Evolutionary conservation across 2,888 invertebrate genomes (phyloP).

Genomic region (Oxyteleia sp.): DNA sequence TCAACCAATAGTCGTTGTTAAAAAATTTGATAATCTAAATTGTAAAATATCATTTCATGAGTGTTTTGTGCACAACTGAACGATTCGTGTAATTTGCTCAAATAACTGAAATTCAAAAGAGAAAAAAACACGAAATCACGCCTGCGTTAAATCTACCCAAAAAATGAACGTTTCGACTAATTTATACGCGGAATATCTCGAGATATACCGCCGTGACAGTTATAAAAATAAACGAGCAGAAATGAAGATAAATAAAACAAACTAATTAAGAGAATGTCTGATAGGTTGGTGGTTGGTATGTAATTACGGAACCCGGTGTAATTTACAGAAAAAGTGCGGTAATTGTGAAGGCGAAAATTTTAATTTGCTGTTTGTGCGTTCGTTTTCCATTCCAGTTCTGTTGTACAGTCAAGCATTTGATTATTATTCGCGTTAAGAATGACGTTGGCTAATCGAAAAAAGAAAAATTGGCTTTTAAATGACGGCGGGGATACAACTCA

Average conservation of each 20-base stretch:
- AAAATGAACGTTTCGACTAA: constrained; percentile 7
- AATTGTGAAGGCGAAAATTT: constrained; percentile 1
- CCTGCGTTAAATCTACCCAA: too few species aligned
- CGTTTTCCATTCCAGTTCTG: not conserved
- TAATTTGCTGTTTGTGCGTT: not conserved
- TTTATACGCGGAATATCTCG: constrained; percentile 5
- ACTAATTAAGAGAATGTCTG: constrained; percentile 17
- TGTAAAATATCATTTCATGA: too few species aligned
- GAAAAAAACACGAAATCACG: too few species aligned
- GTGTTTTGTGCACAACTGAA: too few species aligned
- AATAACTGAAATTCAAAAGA: too few species aligned
- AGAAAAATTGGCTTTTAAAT: constrained; percentile 13
- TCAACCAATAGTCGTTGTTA: too few species aligned
- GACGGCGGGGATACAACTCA: constrained; percentile 4
- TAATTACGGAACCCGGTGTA: constrained; percentile 24
- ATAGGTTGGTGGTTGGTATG: constrained; percentile 2
- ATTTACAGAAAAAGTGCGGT: constrained; percentile 22
- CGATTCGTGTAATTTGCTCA: too few species aligned
- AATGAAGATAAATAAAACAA: constrained; percentile 5
- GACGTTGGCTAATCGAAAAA: constrained; percentile 11
- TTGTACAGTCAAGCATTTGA: not conserved
- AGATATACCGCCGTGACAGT: constrained; percentile 9
- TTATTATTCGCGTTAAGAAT: not conserved
- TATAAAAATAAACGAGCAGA: constrained; percentile 12
- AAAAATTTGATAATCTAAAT: too few species aligned